A percentile compares a stretch with the other conserved stretches of the same genome.
These are phyloP conservation scores for Hydractinia echinata DNA, from an alignment of 30 jellyfish, hydroid and myxozoan genomes.

Conservation along the genomic window DNA sequence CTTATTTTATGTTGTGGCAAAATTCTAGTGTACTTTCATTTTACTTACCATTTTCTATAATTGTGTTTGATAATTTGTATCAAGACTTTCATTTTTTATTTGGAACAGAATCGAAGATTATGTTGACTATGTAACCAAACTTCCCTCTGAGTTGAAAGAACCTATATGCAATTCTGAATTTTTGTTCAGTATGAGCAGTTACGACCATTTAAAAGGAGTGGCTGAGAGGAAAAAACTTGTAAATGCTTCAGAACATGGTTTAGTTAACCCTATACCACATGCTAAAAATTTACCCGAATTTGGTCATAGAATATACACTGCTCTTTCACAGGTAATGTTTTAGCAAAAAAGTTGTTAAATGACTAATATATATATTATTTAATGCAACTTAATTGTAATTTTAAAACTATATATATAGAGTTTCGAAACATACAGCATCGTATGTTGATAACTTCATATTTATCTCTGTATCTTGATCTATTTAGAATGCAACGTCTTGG, in stretches of 20 bases:
- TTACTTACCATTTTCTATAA: not conserved
- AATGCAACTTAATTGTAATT: too few species aligned
- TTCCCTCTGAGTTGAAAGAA: slow-evolving; percentile 32
- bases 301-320: slow-evolving; percentile 59
- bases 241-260: slow-evolving; percentile 67
- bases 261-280: slow-evolving; percentile 58
- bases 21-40: too few species aligned
- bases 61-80: not conserved
- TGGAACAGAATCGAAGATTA: slow-evolving; percentile 62
- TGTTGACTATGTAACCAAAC: slow-evolving; percentile 16
- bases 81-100: not conserved
- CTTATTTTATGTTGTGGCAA: not conserved
- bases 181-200: slow-evolving; percentile 80
- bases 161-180: slow-evolving; percentile 72
- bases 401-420: too few species aligned
- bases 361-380: too few species aligned
- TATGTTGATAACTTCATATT: too few species aligned
- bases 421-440: too few species aligned
- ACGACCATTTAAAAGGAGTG: slow-evolving; percentile 88
- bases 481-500: slow-evolving; percentile 80
- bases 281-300: slow-evolving; percentile 55
- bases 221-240: slow-evolving; percentile 44
- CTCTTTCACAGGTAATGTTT: slow-evolving; percentile 56
- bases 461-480: not conserved
- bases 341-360: not conserved